Base-by-base conservation (phyloP, 2,797 vertebrate species). In the Brotula barbata region DNA sequence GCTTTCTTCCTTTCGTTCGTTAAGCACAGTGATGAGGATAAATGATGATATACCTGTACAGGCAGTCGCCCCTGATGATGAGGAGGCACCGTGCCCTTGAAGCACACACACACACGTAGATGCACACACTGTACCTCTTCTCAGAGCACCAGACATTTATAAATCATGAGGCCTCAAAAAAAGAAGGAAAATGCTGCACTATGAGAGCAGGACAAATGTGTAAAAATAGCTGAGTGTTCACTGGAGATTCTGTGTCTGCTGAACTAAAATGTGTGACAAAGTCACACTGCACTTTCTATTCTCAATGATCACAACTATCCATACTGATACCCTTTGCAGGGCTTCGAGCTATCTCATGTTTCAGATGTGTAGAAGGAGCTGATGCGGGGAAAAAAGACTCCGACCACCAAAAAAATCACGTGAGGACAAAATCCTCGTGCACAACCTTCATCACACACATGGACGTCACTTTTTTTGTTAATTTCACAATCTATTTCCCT, bases 91-190 rank as follows among this genome's bases (percentile, higher is more conserved):
- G 2, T 33, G 31, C 31, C 31, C 21, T 50, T 3, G 17, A 65
- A 33, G 33, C 7, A 4, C 25, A 8, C n/a, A 17, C 43, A 23
- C 31, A 33, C 31, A 68, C 45, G 44, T 25, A 34, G 8, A 48
- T 20, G 50, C 52, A 67, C 53, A 37, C 25, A 28, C 45, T 60
- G 44, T 23, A 46, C 21, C 42, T 73, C 54, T 51, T 69, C 39
- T 51, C 57, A 63, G 25, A 68, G 69, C 15, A 19, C 42, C 16
- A 46, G 47, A 64, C 67, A 87, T 88, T 62, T 62, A 87, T 86
- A 76, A 89, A 85, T 80, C 64, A 89, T 84, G 64, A 83, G 40
- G 46, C 56, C 53, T 59, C 20, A 54, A 70, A 68, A 36, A 52
- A 16, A 16, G 17, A 10, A 23, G 9, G 9, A 22, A 64, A 47